Conservation (phyloP, 1,140 invertebrate genomes). For the Drosophila ogumai region DNA sequence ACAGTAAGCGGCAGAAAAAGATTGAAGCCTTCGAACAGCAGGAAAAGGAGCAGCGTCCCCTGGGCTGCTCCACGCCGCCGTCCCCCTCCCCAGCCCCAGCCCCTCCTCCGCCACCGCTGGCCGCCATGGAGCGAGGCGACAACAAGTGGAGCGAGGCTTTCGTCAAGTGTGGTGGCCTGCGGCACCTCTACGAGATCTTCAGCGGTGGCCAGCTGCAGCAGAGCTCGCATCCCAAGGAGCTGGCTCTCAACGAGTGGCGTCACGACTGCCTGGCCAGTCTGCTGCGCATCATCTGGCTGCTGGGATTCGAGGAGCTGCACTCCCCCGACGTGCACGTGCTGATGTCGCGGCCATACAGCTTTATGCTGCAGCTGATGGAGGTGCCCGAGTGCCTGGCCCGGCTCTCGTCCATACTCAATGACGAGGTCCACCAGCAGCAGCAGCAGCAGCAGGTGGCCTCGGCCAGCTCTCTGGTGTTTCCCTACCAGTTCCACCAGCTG, state of each 20-base stretch:
- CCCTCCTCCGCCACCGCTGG: slow-evolving; percentile 26
- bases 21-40: slow-evolving; percentile 54
- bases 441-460: slow-evolving; percentile 48
- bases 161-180: slow-evolving; percentile 93
- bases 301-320: slow-evolving; percentile 90
- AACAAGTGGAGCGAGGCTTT: slow-evolving; percentile 91
- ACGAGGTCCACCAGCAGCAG: slow-evolving; percentile 89
- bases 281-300: slow-evolving; percentile 90
- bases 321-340: slow-evolving; percentile 88
- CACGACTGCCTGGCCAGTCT: slow-evolving; percentile 96
- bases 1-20: slow-evolving; percentile 72
- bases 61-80: slow-evolving; percentile 60
- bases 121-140: slow-evolving; percentile 33
- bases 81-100: not conserved
- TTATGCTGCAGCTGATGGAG: slow-evolving; percentile 93
- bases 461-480: slow-evolving; percentile 87
- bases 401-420: slow-evolving; percentile 93
- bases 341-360: slow-evolving; percentile 88
- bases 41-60: slow-evolving; percentile 55
- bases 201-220: slow-evolving; percentile 91
- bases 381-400: slow-evolving; percentile 92
- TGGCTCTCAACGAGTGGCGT: slow-evolving; percentile 93
- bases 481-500: slow-evolving; percentile 88
- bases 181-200: slow-evolving; percentile 96
- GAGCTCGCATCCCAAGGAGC: slow-evolving; percentile 86